Percentiles rank a stretch among this genome's conserved stretches.
phyloP scores from a whole-genome alignment of 1,140 invertebrate species.

The Drosophila punjabiensis region DNA sequence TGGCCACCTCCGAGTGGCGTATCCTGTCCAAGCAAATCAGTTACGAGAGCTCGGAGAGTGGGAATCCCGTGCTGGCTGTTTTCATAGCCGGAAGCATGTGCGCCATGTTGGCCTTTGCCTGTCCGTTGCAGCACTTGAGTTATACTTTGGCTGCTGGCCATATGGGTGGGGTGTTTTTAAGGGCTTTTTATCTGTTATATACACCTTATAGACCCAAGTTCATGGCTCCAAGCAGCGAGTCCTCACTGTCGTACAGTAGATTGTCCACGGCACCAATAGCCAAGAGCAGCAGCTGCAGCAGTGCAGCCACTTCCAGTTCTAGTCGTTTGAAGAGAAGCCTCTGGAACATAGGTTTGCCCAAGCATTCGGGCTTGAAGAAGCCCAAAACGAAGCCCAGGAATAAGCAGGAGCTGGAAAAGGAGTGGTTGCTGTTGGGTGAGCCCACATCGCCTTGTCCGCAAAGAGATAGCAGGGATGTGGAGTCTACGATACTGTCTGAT shows the following conservation, averaged over 20 bases:
- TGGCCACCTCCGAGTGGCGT: slow-evolving; percentile 89
- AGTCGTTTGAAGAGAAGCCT: slow-evolving; percentile 71
- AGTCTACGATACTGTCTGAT: slow-evolving; percentile 79
- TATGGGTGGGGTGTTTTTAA: slow-evolving; percentile 62
- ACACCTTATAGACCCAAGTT: slow-evolving; percentile 78
- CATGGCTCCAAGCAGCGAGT: slow-evolving; percentile 72
- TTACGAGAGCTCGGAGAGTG: slow-evolving; percentile 88
- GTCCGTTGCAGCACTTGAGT: slow-evolving; percentile 86
- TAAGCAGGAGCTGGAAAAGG: slow-evolving; percentile 82
- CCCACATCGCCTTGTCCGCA: slow-evolving; percentile 79
- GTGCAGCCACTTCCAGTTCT: slow-evolving; percentile 41
- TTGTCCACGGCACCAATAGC: slow-evolving; percentile 72
- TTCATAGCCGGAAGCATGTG: slow-evolving; percentile 89
- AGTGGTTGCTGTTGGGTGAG: slow-evolving; percentile 83
- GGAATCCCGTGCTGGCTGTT: slow-evolving; percentile 89
- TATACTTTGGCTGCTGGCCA: slow-evolving; percentile 81
- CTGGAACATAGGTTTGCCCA: slow-evolving; percentile 77
- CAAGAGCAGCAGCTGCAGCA: slow-evolving; percentile 61
- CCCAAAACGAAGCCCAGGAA: slow-evolving; percentile 66
- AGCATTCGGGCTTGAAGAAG: slow-evolving; percentile 67
- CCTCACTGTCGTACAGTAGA: slow-evolving; percentile 80
- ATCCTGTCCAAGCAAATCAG: slow-evolving; percentile 88
- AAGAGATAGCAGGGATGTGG: slow-evolving; percentile 69
- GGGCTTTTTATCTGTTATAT: slow-evolving; percentile 79
- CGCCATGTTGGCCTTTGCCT: slow-evolving; percentile 89